Evolutionary conservation across 2,113 vertebrate genomes (phyloP).

Genomic region (Pampusana beccarii): DNA sequence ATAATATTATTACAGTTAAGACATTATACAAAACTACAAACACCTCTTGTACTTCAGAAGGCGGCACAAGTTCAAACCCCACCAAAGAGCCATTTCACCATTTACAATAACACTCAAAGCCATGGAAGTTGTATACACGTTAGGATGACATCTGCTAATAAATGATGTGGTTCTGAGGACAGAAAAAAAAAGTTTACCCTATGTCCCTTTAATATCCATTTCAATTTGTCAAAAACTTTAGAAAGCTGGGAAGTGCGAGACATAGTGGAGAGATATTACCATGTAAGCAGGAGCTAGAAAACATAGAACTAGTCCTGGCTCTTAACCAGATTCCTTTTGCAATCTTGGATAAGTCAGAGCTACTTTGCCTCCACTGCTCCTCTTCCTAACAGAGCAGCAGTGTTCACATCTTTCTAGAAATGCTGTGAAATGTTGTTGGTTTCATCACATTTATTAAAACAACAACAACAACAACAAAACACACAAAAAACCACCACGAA

Average conservation of each 20-base stretch:
- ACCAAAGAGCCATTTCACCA: constrained; percentile 20
- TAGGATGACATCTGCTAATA: constrained; percentile 54
- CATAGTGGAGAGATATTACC: not conserved
- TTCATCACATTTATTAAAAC: not conserved
- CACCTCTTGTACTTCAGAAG: constrained; percentile 24
- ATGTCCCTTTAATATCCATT: constrained; percentile 49
- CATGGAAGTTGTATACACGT: constrained; percentile 47
- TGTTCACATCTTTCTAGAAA: not conserved
- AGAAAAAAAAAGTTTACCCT: constrained; percentile 16
- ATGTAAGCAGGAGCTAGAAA: constrained; percentile 41
- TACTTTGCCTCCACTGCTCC: not conserved
- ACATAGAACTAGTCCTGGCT: not conserved
- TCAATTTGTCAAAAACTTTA: constrained; percentile 55
- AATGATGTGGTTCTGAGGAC: constrained; percentile 55
- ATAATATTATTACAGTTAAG: constrained; percentile 9
- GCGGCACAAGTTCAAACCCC: not conserved
- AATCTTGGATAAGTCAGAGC: not conserved
- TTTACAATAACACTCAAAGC: constrained; percentile 63
- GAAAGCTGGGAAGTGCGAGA: constrained; percentile 28
- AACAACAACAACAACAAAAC: not conserved
- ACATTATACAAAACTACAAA: constrained; percentile 10
- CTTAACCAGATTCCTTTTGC: not conserved
- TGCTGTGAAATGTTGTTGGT: not conserved
- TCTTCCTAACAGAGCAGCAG: not conserved
- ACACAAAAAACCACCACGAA: not conserved